These are phyloP conservation scores for Prenolepis imparis DNA, from an alignment of 2,888 invertebrate genomes.

Conservation along the genomic window DNA sequence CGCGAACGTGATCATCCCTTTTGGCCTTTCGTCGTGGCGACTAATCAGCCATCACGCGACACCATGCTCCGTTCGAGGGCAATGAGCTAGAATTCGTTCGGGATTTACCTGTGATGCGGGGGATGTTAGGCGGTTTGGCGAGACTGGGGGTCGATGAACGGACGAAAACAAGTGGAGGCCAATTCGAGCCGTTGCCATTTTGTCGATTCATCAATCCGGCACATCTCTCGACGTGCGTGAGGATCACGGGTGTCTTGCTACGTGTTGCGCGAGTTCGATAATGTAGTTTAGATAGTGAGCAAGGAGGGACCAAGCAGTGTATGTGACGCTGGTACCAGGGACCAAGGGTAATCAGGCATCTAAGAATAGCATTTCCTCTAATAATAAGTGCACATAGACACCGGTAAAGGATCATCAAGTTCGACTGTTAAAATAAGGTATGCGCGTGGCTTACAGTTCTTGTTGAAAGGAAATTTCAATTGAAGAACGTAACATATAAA, in stretches of 20 bases:
- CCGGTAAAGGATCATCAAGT: neutral
- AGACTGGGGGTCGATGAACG: slow-evolving; percentile 22
- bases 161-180: slow-evolving; percentile 37
- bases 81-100: neutral
- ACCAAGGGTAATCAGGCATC: slow-evolving; percentile 42
- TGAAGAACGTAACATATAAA: neutral
- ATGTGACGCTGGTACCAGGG: slow-evolving; percentile 33
- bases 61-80: neutral
- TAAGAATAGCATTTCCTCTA: slow-evolving; percentile 8
- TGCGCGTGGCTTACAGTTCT: neutral
- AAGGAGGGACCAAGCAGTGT: slow-evolving; percentile 35
- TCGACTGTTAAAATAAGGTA: slow-evolving; percentile 34
- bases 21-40: neutral
- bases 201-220: slow-evolving; percentile 27
- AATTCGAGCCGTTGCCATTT: slow-evolving; percentile 47
- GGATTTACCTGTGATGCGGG: neutral
- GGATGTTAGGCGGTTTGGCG: neutral
- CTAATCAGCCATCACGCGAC: neutral
- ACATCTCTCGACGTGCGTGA: neutral
- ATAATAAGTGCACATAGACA: neutral
- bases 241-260: slow-evolving; percentile 21
- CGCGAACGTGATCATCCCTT: slow-evolving; percentile 12
- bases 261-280: slow-evolving; percentile 19
- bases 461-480: neutral
- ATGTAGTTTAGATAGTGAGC: neutral